Percentiles rank a stretch among this genome's conserved stretches.
Evolutionary conservation across 1,140 invertebrate genomes (phyloP).

Genomic region (Zaprionus ornatus): DNA sequence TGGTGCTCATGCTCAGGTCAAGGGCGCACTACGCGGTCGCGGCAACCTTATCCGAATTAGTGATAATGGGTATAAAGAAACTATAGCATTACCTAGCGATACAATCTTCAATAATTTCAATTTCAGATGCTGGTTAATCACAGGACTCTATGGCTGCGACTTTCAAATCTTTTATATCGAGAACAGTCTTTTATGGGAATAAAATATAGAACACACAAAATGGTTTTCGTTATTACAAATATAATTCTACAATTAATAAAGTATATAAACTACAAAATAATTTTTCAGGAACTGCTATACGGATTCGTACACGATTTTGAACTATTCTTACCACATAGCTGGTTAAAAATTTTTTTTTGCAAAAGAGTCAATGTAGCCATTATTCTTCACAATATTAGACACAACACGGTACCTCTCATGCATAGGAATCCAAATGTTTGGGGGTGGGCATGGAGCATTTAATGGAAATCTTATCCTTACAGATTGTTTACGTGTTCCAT

Average conservation of each 20-base stretch:
- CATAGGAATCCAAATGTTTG: not conserved
- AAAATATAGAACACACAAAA: not conserved
- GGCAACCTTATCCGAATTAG: conserved; percentile 70
- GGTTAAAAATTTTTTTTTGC: no score
- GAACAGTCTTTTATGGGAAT: not conserved
- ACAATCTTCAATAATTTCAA: not conserved
- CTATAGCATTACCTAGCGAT: not conserved
- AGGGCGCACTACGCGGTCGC: conserved; percentile 67
- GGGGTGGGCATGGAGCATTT: not conserved
- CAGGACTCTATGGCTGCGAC: conserved; percentile 72
- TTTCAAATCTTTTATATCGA: conserved; percentile 73
- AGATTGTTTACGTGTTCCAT: not conserved
- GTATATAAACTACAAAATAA: not conserved
- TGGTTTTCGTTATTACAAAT: no score
- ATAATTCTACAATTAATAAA: not conserved
- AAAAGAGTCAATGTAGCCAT: conserved; percentile 12
- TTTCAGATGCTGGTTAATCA: conserved; percentile 71
- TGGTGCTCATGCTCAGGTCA: conserved; percentile 62
- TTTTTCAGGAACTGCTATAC: not conserved
- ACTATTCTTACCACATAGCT: not conserved
- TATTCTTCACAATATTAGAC: not conserved
- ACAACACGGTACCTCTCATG: not conserved
- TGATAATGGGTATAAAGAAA: conserved; percentile 68
- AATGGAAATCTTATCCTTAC: not conserved
- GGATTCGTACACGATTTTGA: not conserved